phyloP scores from a whole-genome alignment of 2,888 invertebrate genomes.

The Heliconius hortense region DNA sequence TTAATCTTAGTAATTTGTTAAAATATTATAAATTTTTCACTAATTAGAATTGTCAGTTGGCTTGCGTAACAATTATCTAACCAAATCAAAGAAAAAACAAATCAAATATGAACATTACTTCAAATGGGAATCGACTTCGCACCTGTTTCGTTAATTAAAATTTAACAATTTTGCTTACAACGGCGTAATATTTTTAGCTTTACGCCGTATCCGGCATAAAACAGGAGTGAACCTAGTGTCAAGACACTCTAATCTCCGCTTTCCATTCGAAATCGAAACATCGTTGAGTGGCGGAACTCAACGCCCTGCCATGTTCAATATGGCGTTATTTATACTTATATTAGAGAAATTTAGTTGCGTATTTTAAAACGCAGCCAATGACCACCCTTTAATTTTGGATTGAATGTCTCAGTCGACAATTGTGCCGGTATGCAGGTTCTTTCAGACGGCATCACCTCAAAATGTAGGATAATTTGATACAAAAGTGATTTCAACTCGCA shows the following conservation, averaged over 20 bases:
- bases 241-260: neutral
- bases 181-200: neutral
- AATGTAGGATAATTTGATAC: slow-evolving; percentile 56
- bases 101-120: neutral
- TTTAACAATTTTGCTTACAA: neutral
- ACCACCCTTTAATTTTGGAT: slow-evolving; percentile 54
- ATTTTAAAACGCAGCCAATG: slow-evolving; percentile 54
- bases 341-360: neutral
- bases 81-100: too few relatives aligned
- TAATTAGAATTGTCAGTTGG: too few relatives aligned
- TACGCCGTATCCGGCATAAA: too few relatives aligned
- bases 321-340: neutral
- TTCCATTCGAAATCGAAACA: neutral
- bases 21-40: too few relatives aligned
- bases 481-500: slow-evolving; percentile 63
- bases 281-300: neutral
- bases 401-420: slow-evolving; percentile 50
- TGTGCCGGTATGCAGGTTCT: slow-evolving; percentile 53
- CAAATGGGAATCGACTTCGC: neutral
- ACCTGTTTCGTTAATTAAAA: too few relatives aligned
- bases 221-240: neutral
- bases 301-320: neutral
- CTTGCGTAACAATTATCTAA: too few relatives aligned
- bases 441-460: slow-evolving; percentile 54
- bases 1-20: too few relatives aligned